Evolutionary conservation across 2,888 invertebrate genomes (phyloP).

Genomic region (Callyntrura guangdongensis): DNA sequence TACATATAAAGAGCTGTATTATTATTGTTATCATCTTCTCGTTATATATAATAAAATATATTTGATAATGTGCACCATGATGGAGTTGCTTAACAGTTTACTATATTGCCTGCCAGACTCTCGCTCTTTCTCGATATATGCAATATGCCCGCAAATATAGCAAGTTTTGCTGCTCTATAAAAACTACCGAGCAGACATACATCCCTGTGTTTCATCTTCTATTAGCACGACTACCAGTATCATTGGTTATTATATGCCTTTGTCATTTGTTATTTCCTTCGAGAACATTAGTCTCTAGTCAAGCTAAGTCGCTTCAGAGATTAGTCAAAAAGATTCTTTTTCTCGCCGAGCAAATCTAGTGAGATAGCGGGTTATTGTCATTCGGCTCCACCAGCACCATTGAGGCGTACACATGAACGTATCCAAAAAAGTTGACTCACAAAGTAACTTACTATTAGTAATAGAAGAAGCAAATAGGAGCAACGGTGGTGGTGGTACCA

Average conservation of each 20-base stretch:
- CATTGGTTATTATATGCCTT: constrained; percentile 64
- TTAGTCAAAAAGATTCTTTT: constrained; percentile 79
- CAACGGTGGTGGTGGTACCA: constrained; percentile 60
- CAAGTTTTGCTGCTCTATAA: constrained; percentile 19
- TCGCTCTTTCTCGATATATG: background rate
- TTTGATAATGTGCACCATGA: constrained; percentile 69
- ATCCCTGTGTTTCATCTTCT: background rate
- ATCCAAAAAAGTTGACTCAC: constrained; percentile 64
- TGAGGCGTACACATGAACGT: constrained; percentile 38
- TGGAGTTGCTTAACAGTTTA: constrained; percentile 58
- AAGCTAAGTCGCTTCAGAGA: constrained; percentile 78
- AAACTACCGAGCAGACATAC: constrained; percentile 6
- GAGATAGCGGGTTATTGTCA: constrained; percentile 70
- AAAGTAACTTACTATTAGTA: constrained; percentile 61
- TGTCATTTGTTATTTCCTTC: constrained; percentile 79
- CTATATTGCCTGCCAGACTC: constrained; percentile 25
- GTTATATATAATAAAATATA: constrained; percentile 78
- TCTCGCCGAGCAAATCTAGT: constrained; percentile 76
- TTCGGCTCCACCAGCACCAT: constrained; percentile 59
- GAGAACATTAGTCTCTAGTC: constrained; percentile 77
- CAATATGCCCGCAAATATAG: constrained; percentile 22
- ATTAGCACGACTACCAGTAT: background rate
- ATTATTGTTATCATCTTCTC: constrained; percentile 79
- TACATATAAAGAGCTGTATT: constrained; percentile 66
- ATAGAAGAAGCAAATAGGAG: constrained; percentile 54